Evolutionary conservation across 1,140 invertebrate species (phyloP), one percentile per base, ranked within the genome.

Genomic region (Zaprionus camerounensis): DNA sequence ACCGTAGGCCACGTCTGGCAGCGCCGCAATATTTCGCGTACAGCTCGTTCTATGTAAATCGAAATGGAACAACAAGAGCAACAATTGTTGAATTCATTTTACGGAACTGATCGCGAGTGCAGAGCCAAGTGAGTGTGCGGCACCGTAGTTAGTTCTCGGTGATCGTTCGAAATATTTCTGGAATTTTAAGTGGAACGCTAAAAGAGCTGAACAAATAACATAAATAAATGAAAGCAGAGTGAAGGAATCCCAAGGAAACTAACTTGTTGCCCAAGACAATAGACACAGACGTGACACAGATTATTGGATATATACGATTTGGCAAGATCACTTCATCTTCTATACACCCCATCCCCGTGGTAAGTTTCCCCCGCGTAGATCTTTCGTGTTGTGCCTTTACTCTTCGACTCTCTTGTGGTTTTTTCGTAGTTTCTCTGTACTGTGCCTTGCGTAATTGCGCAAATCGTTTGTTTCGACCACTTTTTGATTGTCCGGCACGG

Each of bases 391-490:
- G 55, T 7, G 5, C 6, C 6, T 9, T 51, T 67, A 56, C 55
- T 55, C 53, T 15, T 15, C 46, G 46, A 3, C 12, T 12, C 20
- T 24, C 17, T 51, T 31, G 13, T 44, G 12, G 34, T 55, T 26
- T 72, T 28, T 31, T 53, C 63, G 56, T 57, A 31, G 51, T 49
- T 82, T 55, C 55, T 57, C 34, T 31, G 15, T 57, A 13, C 36
- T 71, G 58, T 64, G 17, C 15, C 80, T 86, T 88, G 78, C 77
- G 81, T 90, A 90, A 85, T 90, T 90, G 85, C 76, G 79, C 70
- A 77, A 90, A 90, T 90, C 55, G 80, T 80, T 90, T 90, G 85
- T 90, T 90, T 90, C 81, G 81, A 82, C 81, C 73, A 90, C 86
- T 82, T 90, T 88, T 90, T 85, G 78, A 87, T 87, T 88, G 78